These are phyloP conservation scores for Mareca strepera DNA, from an alignment of 2,797 vertebrate species.

Conservation along the genomic window DNA sequence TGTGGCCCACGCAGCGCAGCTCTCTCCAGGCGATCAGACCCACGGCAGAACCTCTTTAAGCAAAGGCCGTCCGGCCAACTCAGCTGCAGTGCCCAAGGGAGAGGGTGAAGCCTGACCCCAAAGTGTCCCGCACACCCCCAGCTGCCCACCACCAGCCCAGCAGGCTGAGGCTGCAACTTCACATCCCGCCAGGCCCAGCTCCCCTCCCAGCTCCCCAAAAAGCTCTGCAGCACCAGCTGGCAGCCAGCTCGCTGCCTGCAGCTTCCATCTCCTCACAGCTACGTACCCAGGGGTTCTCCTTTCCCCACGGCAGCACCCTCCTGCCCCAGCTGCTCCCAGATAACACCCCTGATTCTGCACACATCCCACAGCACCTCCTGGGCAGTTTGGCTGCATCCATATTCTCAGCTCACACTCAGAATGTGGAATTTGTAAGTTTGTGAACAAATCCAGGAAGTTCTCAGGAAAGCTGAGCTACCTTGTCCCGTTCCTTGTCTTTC, in stretches of 20 bases:
- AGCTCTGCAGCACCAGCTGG: not conserved
- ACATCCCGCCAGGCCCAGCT: not conserved
- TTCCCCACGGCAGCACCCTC: not conserved
- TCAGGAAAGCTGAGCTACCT: slow-evolving; percentile 77
- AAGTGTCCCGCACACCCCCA: not conserved
- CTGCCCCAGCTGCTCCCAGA: not conserved
- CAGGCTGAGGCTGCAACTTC: not conserved
- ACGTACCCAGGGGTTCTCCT: not conserved
- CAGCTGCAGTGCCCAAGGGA: not conserved
- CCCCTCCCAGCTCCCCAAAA: not conserved
- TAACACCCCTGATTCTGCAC: not conserved
- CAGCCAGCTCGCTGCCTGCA: not conserved
- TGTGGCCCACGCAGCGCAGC: not conserved
- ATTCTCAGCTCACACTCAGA: not conserved
- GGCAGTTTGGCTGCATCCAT: accelerated
- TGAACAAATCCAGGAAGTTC: not conserved
- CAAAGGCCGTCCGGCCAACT: not conserved
- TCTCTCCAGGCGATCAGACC: not conserved
- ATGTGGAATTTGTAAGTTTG: not conserved
- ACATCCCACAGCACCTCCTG: not conserved
- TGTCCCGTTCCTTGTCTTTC: slow-evolving; percentile 94
- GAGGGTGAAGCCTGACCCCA: not conserved
- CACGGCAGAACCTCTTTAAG: not conserved
- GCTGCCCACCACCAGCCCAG: not conserved
- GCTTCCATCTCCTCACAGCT: not conserved